phyloP scores from a whole-genome alignment of 1,140 invertebrate genomes.

The Pectinophora gossypiella region DNA sequence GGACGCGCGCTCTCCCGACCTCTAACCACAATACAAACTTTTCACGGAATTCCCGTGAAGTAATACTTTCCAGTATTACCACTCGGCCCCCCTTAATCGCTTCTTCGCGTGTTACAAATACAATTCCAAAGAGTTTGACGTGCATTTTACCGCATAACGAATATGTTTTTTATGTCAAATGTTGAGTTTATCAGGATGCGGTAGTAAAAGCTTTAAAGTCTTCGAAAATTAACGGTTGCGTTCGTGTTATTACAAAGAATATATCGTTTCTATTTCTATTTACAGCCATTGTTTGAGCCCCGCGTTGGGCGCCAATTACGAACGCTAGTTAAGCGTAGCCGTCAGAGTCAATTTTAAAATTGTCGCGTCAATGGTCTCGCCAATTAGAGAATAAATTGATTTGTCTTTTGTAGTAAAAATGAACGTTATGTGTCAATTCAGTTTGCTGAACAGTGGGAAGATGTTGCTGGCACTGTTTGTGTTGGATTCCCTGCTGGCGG shows the following conservation, averaged over 20 bases:
- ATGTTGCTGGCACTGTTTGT: conserved; percentile 46
- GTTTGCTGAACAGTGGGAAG: conserved; percentile 35
- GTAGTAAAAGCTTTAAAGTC: too few relatives aligned
- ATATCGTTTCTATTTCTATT: too few relatives aligned
- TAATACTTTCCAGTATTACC: conserved; percentile 28
- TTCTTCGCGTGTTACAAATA: conserved; percentile 60
- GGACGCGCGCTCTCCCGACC: conserved; percentile 28
- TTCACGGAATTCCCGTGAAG: conserved; percentile 57
- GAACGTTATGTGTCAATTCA: conserved; percentile 20
- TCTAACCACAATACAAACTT: conserved; percentile 43
- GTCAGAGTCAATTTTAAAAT: background rate
- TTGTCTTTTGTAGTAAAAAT: conserved; percentile 11
- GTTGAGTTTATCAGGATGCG: too few relatives aligned
- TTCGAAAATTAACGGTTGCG: too few relatives aligned
- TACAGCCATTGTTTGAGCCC: too few relatives aligned
- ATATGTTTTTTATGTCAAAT: background rate
- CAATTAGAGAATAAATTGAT: too few relatives aligned
- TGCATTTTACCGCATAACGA: conserved; percentile 34
- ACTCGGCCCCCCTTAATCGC: conserved; percentile 54
- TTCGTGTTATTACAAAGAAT: too few relatives aligned
- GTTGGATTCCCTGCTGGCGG: conserved; percentile 55
- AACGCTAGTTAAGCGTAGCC: too few relatives aligned
- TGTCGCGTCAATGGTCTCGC: too few relatives aligned
- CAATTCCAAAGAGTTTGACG: conserved; percentile 51
- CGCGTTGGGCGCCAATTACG: background rate